phyloP scores from a whole-genome alignment of 2,888 invertebrate genomes.

The Conistra vaccinii region DNA sequence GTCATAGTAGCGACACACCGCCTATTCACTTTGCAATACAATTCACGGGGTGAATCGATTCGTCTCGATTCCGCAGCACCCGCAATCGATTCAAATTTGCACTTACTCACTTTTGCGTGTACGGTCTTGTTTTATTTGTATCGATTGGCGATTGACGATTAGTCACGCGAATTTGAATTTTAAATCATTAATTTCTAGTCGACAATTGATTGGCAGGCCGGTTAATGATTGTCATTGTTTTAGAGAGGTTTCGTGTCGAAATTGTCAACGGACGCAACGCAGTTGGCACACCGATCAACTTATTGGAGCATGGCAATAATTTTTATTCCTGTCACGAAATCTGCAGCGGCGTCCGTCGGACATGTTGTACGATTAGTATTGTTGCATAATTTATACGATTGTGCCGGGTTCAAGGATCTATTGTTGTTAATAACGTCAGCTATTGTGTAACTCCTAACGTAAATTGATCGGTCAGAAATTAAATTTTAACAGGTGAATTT shows the following conservation, averaged over 20 bases:
- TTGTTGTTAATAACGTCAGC: conserved; percentile 67
- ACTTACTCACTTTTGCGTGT: conserved; percentile 78
- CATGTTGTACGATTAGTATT: conserved; percentile 80
- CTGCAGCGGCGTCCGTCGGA: conserved; percentile 73
- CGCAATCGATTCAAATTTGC: conserved; percentile 81
- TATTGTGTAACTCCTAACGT: conserved; percentile 67
- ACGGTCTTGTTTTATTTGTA: conserved; percentile 79
- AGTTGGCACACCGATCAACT: conserved; percentile 85
- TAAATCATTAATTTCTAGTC: conserved; percentile 74
- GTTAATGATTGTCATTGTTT: conserved; percentile 85
- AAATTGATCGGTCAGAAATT: conserved; percentile 66
- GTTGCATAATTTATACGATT: conserved; percentile 80
- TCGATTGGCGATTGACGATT: conserved; percentile 68
- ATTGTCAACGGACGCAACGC: conserved; percentile 78
- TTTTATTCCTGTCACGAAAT: conserved; percentile 86
- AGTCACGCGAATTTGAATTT: conserved; percentile 75
- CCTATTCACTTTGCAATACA: conserved; percentile 84
- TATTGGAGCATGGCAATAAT: conserved; percentile 88
- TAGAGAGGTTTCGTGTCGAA: conserved; percentile 82
- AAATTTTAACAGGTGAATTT: conserved; percentile 55
- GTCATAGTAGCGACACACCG: conserved; percentile 68
- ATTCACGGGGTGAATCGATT: conserved; percentile 86
- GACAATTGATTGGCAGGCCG: conserved; percentile 72
- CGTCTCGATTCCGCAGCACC: conserved; percentile 77
- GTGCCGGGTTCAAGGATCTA: conserved; percentile 76